Evolutionary conservation across 1,140 invertebrate genomes (phyloP).

Genomic region (Caenorhabditis inopinata): DNA sequence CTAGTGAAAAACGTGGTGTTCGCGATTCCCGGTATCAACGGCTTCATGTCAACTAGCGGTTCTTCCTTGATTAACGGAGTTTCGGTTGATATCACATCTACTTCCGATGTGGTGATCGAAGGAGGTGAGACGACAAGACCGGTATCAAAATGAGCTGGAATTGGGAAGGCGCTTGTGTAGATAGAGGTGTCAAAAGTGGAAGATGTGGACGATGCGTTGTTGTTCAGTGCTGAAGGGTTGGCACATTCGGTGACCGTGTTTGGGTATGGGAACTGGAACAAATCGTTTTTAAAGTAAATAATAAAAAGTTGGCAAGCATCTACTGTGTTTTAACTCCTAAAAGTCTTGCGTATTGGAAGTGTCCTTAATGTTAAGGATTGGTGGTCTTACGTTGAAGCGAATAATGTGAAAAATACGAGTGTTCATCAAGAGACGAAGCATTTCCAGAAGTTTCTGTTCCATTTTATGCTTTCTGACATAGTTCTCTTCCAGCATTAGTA

Average conservation of each 20-base stretch:
- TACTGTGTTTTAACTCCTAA: too few relatives aligned
- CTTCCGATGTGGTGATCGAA: background rate
- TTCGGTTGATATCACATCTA: too few relatives aligned
- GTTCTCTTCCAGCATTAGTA: too few relatives aligned
- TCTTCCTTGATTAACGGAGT: background rate
- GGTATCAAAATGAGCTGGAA: background rate
- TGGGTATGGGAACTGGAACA: conserved; percentile 4
- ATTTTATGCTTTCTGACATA: too few relatives aligned
- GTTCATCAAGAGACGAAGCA: too few relatives aligned
- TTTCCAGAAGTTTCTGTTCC: too few relatives aligned
- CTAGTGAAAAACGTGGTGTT: background rate
- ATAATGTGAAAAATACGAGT: too few relatives aligned
- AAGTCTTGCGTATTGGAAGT: too few relatives aligned
- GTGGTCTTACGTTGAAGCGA: too few relatives aligned
- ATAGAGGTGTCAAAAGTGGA: background rate
- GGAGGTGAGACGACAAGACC: background rate
- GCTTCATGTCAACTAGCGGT: background rate
- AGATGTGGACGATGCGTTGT: background rate
- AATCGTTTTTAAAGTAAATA: too few relatives aligned
- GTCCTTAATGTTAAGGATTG: too few relatives aligned
- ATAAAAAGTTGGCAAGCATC: too few relatives aligned
- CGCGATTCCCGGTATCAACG: background rate
- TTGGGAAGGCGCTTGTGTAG: background rate
- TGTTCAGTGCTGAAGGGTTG: background rate
- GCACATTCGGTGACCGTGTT: background rate